Evolutionary conservation across 2,888 invertebrate genomes (phyloP).

Genomic region (Pyrrhia umbra): DNA sequence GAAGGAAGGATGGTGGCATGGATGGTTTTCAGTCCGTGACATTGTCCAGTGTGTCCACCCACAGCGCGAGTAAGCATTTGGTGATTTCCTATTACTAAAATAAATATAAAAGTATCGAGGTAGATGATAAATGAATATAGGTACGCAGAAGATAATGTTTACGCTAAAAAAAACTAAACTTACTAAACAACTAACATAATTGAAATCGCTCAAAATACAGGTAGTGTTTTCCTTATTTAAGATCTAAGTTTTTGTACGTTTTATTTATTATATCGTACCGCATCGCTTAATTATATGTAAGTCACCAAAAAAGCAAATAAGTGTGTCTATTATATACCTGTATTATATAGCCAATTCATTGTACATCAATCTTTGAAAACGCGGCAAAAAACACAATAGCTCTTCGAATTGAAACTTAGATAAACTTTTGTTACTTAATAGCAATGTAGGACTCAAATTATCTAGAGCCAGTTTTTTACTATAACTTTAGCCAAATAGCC

Average conservation of each 20-base stretch:
- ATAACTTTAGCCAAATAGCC: slow-evolving; percentile 23
- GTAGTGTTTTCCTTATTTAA: not conserved
- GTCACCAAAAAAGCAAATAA: slow-evolving; percentile 16
- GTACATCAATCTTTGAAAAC: slow-evolving; percentile 29
- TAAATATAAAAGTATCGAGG: too few species aligned
- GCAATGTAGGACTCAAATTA: slow-evolving; percentile 27
- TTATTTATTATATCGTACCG: not conserved
- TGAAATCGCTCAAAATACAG: not conserved
- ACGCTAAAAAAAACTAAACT: too few species aligned
- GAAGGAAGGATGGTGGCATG: too few species aligned
- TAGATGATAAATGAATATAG: too few species aligned
- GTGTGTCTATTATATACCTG: slow-evolving; percentile 29
- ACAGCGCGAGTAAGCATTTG: too few species aligned
- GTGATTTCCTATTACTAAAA: too few species aligned
- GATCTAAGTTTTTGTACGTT: not conserved
- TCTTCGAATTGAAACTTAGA: slow-evolving; percentile 49
- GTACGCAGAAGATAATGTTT: too few species aligned
- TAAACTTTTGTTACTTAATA: slow-evolving; percentile 47
- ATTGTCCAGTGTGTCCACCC: too few species aligned
- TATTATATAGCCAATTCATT: slow-evolving; percentile 37
- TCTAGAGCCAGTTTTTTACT: slow-evolving; percentile 35
- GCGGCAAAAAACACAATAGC: slow-evolving; percentile 42
- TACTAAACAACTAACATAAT: too few species aligned
- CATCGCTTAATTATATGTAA: slow-evolving; percentile 10
- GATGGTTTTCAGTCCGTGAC: too few species aligned